A percentile compares a stretch with the other conserved stretches of the same genome.
Conservation (phyloP, 2,797 vertebrate genomes). For the Takifugu rubripes region DNA sequence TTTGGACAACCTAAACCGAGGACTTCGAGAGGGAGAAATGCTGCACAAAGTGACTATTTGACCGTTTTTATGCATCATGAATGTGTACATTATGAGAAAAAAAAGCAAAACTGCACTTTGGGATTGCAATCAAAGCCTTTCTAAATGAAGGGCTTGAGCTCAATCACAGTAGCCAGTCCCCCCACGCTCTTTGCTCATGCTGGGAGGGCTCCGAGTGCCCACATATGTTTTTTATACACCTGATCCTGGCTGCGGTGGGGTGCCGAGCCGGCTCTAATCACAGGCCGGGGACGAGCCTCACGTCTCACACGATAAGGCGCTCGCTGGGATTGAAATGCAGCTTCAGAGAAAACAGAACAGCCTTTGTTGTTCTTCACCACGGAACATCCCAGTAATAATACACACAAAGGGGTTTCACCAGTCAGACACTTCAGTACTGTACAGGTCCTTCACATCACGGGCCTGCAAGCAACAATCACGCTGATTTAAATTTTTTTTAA, state of each 20-base stretch:
- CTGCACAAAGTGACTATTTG: slow-evolving; percentile 54
- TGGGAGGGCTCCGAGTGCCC: slow-evolving; percentile 31
- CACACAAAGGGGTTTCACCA: slow-evolving; percentile 29
- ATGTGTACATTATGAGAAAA: slow-evolving; percentile 45
- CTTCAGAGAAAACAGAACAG: slow-evolving; percentile 45
- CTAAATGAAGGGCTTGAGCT: slow-evolving; percentile 1
- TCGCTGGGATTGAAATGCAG: slow-evolving; percentile 31
- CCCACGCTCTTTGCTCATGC: slow-evolving; percentile 55
- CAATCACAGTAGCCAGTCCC: slow-evolving; percentile 53
- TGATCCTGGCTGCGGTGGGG: slow-evolving; percentile 63
- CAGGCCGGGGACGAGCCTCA: slow-evolving; percentile 48
- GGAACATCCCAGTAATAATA: neutral
- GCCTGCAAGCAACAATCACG: slow-evolving; percentile 47
- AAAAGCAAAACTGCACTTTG: slow-evolving; percentile 48
- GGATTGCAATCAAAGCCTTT: slow-evolving; percentile 21
- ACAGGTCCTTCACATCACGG: slow-evolving; percentile 55
- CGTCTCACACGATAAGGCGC: slow-evolving; percentile 58
- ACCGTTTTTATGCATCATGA: slow-evolving; percentile 41
- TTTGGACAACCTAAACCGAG: slow-evolving; percentile 54
- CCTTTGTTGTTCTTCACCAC: slow-evolving; percentile 45
- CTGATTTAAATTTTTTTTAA: slow-evolving; percentile 29
- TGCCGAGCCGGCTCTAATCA: slow-evolving; percentile 38
- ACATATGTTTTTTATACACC: slow-evolving; percentile 70
- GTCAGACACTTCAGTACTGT: slow-evolving; percentile 46
- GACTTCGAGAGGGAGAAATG: slow-evolving; percentile 40